Conservation (phyloP, 2,888 invertebrate species). For the Incurvaria masculella region DNA sequence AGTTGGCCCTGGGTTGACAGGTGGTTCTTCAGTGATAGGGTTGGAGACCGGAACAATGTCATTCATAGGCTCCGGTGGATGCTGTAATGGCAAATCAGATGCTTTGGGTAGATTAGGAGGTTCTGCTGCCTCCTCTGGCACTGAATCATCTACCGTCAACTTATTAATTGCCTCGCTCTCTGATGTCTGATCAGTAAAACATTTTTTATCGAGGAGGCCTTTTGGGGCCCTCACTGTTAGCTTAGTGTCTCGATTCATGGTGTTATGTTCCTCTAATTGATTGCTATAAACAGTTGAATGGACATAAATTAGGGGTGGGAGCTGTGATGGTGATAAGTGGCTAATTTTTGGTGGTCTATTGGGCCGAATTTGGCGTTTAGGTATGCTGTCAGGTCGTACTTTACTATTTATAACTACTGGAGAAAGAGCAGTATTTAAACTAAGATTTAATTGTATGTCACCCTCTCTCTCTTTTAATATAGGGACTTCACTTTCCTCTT, state of each 20-base stretch:
- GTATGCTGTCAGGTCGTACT: constrained; percentile 34
- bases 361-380: constrained; percentile 14
- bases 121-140: too few species aligned
- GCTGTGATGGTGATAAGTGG: too few species aligned
- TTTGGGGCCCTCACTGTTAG: constrained; percentile 65
- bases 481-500: too few species aligned
- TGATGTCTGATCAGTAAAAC: constrained; percentile 51
- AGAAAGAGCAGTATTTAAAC: constrained; percentile 47
- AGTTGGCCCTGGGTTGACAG: too few species aligned
- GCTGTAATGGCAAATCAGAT: too few species aligned
- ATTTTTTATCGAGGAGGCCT: constrained; percentile 53
- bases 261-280: constrained; percentile 40
- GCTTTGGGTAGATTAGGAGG: too few species aligned
- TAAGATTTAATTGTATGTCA: constrained; percentile 48
- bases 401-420: constrained; percentile 51
- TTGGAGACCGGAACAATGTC: too few species aligned
- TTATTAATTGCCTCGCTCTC: constrained; percentile 62
- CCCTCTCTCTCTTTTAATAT: constrained; percentile 39
- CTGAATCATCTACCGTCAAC: constrained; percentile 58
- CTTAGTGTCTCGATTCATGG: constrained; percentile 62
- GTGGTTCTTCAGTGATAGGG: too few species aligned
- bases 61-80: not conserved
- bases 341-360: constrained; percentile 41
- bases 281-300: constrained; percentile 51
- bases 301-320: constrained; percentile 24